Evolutionary conservation across 2,113 vertebrate genomes (phyloP), one percentile per base, ranked within the genome.

Genomic region (Nannospalax galili): DNA sequence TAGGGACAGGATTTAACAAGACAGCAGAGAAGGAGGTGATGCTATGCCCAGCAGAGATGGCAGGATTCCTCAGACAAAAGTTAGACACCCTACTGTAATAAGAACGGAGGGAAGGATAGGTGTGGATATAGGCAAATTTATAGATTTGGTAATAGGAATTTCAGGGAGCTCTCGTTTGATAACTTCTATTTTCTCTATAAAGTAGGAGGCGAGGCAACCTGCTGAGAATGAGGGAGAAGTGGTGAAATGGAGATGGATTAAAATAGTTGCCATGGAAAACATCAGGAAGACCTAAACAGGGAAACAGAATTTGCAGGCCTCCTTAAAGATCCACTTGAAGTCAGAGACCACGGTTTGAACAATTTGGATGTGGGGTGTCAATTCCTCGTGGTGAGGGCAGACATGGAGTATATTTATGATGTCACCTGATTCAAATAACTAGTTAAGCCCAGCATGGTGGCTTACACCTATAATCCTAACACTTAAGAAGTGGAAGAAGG

Each of bases 111-210:
- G 37, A 91, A 79, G n/a, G 45, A 32, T 95, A n/a, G 62, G 48
- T 11, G 9, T 45, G 3, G 22, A 78, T 26, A 19, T 42, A 60
- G 73, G 79, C n/a, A 80, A 77, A 82, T 35, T 24, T 48, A 56
- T 78, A 85, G 62, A 48, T 64, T 86, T 94, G 35, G 48, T 85
- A 77, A 69, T 60, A 42, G 87, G 69, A 74, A 69, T 86, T 65
- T 42, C 82, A 96, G 73, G n/a, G 10, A 56, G 19, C n/a, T 42
- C 60, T 92, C 88, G 73, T 88, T 60, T 77, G 62, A 80, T 78
- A 67, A 37, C 64, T 67, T 91, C 90, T 91, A 69, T 96, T 96
- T 97, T 94, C 56, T 89, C 87, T 56, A 11, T 67, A 69, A 91
- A 94, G 82, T 65, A 79, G 78, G 79, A 95, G 84, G 84, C 52